Conservation (phyloP, 1,140 invertebrate species). For the Drosophila orosa region DNA sequence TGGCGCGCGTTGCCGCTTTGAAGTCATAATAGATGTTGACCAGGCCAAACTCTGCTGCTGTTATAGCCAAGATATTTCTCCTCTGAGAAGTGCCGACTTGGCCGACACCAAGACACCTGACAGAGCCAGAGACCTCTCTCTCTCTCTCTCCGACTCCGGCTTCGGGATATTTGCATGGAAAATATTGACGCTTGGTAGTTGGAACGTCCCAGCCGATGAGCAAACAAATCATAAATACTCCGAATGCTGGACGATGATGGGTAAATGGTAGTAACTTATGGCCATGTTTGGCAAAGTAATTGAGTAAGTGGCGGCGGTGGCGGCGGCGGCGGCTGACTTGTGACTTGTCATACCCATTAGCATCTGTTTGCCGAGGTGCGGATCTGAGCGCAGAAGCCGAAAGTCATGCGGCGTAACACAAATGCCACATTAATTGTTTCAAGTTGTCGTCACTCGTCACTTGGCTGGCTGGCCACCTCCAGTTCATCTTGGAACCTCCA, state of each 20-base stretch:
- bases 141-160: constrained; percentile 1
- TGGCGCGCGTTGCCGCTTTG: constrained; percentile 77
- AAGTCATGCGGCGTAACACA: constrained; percentile 77
- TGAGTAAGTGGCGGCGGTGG: constrained; percentile 70
- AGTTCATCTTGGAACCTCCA: not conserved
- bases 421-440: constrained; percentile 83
- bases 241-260: constrained; percentile 40
- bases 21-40: constrained; percentile 78
- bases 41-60: not conserved
- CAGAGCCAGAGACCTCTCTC: constrained; percentile 56
- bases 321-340: constrained; percentile 34
- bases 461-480: constrained; percentile 2
- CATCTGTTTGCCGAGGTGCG: constrained; percentile 79
- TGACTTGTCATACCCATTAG: constrained; percentile 81
- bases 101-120: constrained; percentile 61
- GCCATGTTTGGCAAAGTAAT: constrained; percentile 80
- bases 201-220: constrained; percentile 59
- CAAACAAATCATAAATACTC: constrained; percentile 83
- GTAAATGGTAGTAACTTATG: constrained; percentile 23
- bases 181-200: constrained; percentile 77
- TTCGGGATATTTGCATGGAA: constrained; percentile 63
- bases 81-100: constrained; percentile 59
- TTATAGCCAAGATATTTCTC: constrained; percentile 3
- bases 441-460: constrained; percentile 63
- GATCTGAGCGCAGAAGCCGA: constrained; percentile 72